Percentiles rank a stretch among this genome's conserved stretches.
phyloP scores from a whole-genome alignment of 53 echinoderm and acorn worm species.

The Echinometra lucunter region DNA sequence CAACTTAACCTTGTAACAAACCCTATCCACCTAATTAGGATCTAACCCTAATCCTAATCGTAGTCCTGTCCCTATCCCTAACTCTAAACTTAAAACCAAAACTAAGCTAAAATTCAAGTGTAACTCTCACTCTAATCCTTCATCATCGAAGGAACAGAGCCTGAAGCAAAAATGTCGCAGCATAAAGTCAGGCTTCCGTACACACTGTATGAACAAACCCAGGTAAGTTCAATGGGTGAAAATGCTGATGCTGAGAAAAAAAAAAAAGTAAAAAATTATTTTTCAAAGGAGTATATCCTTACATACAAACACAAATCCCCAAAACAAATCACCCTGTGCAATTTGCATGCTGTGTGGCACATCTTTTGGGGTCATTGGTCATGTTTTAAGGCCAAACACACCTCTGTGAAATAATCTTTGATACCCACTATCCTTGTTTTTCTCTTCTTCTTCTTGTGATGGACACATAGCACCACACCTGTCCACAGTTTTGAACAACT shows the following conservation, averaged over 20 bases:
- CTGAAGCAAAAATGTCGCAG: no score
- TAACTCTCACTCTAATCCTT: no score
- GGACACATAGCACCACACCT: slow-evolving; percentile 32
- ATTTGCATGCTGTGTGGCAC: slow-evolving; percentile 22
- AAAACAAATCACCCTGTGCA: slow-evolving; percentile 10
- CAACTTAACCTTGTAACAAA: no score
- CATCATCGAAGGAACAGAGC: no score
- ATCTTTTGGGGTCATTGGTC: neutral
- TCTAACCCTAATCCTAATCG: no score
- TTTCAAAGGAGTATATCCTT: neutral
- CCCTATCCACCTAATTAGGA: no score
- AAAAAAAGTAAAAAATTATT: neutral
- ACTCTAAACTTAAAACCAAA: no score
- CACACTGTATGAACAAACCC: neutral
- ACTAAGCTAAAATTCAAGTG: no score
- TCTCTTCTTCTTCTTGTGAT: neutral
- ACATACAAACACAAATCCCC: neutral
- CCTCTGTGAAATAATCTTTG: neutral
- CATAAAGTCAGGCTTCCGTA: no score
- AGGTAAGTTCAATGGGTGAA: neutral
- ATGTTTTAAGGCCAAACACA: slow-evolving; percentile 47
- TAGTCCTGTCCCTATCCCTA: no score
- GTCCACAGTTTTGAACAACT: slow-evolving; percentile 44
- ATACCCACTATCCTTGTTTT: slow-evolving; percentile 31
- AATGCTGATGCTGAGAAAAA: neutral